phyloP scores from a whole-genome alignment of 2,797 vertebrate species.

The Myiothlypis coronata region DNA sequence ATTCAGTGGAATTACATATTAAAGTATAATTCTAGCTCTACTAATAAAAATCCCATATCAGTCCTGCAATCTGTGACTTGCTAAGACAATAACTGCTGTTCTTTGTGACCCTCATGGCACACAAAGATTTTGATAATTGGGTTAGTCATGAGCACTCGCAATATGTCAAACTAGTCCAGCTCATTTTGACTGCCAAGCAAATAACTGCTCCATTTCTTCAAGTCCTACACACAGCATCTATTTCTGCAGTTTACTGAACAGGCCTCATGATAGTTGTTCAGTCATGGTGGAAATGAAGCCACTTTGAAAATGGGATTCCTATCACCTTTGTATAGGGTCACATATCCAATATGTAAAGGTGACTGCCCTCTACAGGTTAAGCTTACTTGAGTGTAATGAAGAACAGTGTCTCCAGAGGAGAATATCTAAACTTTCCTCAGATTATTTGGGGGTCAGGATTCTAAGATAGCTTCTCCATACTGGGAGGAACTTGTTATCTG shows the following conservation, averaged over 20 bases:
- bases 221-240: neutral
- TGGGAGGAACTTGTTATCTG: neutral
- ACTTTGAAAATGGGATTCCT: neutral
- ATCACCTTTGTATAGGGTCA: neutral
- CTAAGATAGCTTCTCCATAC: neutral
- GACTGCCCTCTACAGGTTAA: neutral
- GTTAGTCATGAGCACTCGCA: neutral
- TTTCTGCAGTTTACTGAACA: neutral
- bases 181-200: neutral
- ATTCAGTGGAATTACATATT: neutral
- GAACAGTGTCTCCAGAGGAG: neutral
- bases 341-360: neutral
- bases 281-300: neutral
- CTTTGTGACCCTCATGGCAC: neutral
- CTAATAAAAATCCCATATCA: neutral
- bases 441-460: neutral
- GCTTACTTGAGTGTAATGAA: neutral
- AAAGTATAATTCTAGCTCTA: neutral
- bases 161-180: neutral
- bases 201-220: neutral
- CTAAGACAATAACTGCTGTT: neutral
- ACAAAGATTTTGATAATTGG: neutral
- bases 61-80: neutral
- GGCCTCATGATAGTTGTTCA: neutral
- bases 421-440: neutral